A percentile compares a stretch with the other conserved stretches of the same genome.
phyloP scores from a whole-genome alignment of 1,140 invertebrate genomes.

The Subanguina moxae region DNA sequence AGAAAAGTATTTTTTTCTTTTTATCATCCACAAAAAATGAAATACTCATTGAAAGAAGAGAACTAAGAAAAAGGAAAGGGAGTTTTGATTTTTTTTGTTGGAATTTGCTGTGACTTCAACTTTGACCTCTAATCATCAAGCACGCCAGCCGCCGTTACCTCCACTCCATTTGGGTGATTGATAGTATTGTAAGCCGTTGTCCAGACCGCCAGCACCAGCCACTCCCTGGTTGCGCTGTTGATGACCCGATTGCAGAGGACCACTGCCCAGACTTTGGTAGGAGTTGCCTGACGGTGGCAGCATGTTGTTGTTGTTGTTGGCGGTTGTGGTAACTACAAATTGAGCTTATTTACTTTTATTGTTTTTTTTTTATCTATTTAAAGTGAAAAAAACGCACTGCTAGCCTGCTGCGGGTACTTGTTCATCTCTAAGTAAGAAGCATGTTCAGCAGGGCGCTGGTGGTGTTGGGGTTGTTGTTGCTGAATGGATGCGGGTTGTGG shows the following conservation, averaged over 20 bases:
- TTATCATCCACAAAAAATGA: no score
- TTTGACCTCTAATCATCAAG: background rate
- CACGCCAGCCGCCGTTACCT: background rate
- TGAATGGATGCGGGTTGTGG: background rate
- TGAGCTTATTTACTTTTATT: no score
- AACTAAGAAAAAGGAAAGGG: no score
- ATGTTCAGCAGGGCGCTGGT: conserved; percentile 1
- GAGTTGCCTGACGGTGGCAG: background rate
- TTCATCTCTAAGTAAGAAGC: background rate
- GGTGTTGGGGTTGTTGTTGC: conserved; percentile 3
- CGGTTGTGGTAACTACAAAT: no score
- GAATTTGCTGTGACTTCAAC: background rate
- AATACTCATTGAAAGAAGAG: no score
- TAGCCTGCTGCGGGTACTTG: conserved; percentile 2
- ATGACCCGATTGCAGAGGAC: background rate
- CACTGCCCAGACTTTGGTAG: background rate
- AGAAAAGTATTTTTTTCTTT: no score
- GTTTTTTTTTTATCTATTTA: no score
- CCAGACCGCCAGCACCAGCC: background rate
- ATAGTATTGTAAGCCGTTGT: background rate
- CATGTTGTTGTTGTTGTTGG: background rate
- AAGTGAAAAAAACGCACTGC: background rate
- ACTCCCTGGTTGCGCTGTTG: background rate
- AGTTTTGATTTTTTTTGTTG: no score
- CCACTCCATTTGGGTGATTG: background rate